A percentile compares a stretch with the other conserved stretches of the same genome.
Conservation (phyloP, 2,888 invertebrate genomes). For the Drosophila cracens region DNA sequence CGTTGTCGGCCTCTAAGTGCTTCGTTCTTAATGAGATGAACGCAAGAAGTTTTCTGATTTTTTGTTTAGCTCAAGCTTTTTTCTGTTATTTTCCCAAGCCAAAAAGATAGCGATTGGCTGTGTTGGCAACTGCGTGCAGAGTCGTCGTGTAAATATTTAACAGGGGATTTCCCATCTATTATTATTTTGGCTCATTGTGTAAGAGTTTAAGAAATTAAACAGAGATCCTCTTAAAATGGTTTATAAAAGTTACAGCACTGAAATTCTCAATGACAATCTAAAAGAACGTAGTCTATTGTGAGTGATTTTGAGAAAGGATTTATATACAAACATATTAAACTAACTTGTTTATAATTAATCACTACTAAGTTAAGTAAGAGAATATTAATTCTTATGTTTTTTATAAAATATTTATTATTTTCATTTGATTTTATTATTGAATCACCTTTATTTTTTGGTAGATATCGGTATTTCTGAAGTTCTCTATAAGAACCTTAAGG, state of each 20-base stretch:
- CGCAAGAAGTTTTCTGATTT: conserved; percentile 37
- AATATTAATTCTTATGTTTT: accelerated
- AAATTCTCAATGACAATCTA: background rate
- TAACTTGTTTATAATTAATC: background rate
- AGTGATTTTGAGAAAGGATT: background rate
- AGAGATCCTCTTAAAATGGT: background rate
- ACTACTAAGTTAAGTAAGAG: background rate
- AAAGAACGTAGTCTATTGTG: background rate
- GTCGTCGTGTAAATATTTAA: background rate
- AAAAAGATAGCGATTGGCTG: background rate
- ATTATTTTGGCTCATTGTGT: background rate
- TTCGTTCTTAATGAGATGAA: conserved; percentile 46
- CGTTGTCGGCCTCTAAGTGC: conserved; percentile 37
- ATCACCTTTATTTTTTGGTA: too few species aligned
- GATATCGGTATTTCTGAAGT: too few species aligned
- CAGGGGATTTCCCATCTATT: background rate
- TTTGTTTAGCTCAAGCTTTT: conserved; percentile 16
- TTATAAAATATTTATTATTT: background rate
- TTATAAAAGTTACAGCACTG: background rate
- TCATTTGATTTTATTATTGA: background rate
- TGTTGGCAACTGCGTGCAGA: conserved; percentile 9
- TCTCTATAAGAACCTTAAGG: background rate
- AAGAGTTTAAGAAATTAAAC: background rate
- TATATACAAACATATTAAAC: background rate
- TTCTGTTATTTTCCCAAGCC: background rate